Evolutionary conservation across 2,888 invertebrate genomes (phyloP), one percentile per base, ranked within the genome.

Genomic region (Macrosoma leucophasiata): DNA sequence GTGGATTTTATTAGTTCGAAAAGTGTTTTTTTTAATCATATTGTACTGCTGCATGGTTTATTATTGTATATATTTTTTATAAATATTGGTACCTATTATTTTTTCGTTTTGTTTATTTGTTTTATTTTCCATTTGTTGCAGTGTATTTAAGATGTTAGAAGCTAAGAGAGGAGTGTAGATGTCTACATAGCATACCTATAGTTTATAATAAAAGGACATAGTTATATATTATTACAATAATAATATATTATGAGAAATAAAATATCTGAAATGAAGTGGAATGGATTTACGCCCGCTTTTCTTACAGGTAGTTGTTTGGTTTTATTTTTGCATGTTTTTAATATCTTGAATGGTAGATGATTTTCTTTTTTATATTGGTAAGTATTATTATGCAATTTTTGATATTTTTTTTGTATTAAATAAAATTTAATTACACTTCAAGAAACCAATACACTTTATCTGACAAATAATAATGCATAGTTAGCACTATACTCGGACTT

Each of bases 201-300:
- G 76, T 66, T 77, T 78, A 69, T 77, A 77, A 31, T n/a, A n/a
- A 78, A 77, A 75, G 74, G 73, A 78, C 72, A 81, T 79, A 81
- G 76, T 63, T 81, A 79, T 81, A 78, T 82, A 81, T 82, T 81
- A 82, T 84, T 82, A 78, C 72, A 77, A 76, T 81, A 84, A 81
- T 81, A 82, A 79, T 82, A 81, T 82, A 79, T 82, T 81, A 72
- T 73, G 70, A 73, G 61, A 69, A 66, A 62, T 62, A 60, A 57
- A 59, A 62, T 66, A 72, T 71, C 63, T 60, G 63, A 67, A 57
- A 61, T 55, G 69, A 70, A 72, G 66, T 75, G 74, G 68, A 76
- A 71, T 46, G 70, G 71, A 78, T 65, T 57, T 60, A 62, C 71
- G 61, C 67, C 76, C 66, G 68, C 74, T 78, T 78, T 71, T 64